A percentile compares a stretch with the other conserved stretches of the same genome.
Evolutionary conservation across 2,797 vertebrate genomes (phyloP).

Genomic region (Knipowitschia caucasica): DNA sequence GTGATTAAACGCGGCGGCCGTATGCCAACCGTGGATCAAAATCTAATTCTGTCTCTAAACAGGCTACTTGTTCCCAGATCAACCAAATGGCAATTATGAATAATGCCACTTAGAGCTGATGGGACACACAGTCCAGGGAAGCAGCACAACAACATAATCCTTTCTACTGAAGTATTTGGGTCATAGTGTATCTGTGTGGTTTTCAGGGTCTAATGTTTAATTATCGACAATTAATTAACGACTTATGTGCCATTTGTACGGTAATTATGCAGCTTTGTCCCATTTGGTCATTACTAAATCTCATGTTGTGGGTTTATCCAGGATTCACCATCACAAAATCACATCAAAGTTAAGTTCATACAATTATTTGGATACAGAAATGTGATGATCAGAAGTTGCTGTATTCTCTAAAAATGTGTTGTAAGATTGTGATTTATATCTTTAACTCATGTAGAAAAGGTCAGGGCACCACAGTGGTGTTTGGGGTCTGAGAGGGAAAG

Average conservation of each 20-base stretch:
- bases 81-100: constrained; percentile 64
- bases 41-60: constrained; percentile 53
- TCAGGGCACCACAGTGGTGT: neutral
- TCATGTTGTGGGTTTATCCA: constrained; percentile 33
- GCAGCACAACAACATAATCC: constrained; percentile 57
- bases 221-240: constrained; percentile 55
- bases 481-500: constrained; percentile 16
- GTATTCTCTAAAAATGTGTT: neutral
- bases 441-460: neutral
- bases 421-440: neutral
- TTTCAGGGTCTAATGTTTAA: constrained; percentile 61
- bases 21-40: constrained; percentile 46
- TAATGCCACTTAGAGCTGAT: constrained; percentile 74
- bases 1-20: constrained; percentile 34
- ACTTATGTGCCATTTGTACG: constrained; percentile 50
- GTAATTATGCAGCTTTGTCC: constrained; percentile 57
- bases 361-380: too few relatives aligned
- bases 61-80: constrained; percentile 62
- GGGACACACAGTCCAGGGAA: constrained; percentile 55
- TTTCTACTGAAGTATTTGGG: constrained; percentile 65
- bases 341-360: too few relatives aligned
- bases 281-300: constrained; percentile 55
- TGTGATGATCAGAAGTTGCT: too few relatives aligned
- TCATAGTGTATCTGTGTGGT: constrained; percentile 66
- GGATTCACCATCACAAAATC: constrained; percentile 33